Percentiles rank a stretch among this genome's conserved stretches.
These are phyloP conservation scores for Morelia viridis DNA, from an alignment of 2,797 vertebrate species.

Conservation along the genomic window DNA sequence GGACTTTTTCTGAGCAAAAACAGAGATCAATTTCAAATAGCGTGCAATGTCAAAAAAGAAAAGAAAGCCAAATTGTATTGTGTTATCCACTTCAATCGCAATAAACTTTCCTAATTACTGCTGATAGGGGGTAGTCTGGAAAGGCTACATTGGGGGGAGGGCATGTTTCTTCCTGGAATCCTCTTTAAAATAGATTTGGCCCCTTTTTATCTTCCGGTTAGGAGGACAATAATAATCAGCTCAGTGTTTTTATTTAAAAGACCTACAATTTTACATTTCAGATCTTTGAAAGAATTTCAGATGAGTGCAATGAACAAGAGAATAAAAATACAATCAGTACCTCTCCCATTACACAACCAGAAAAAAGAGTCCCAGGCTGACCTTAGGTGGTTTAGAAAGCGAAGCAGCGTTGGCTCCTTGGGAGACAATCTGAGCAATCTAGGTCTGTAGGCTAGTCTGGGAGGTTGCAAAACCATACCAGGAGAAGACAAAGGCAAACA, in stretches of 20 bases:
- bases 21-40: not conserved
- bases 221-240: not conserved
- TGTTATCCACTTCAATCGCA: not conserved
- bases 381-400: not conserved
- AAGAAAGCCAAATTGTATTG: not conserved
- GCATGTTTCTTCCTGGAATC: not conserved
- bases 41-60: not conserved
- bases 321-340: constrained; percentile 23
- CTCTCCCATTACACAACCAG: constrained; percentile 22
- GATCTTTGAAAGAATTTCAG: not conserved
- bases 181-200: not conserved
- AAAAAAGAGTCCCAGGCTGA: not conserved
- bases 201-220: not conserved
- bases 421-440: not conserved
- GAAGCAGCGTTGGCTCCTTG: not conserved
- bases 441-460: not conserved
- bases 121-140: not conserved
- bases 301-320: constrained; percentile 2
- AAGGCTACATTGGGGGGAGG: not conserved
- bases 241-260: not conserved
- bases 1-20: not conserved
- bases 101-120: not conserved
- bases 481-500: not conserved
- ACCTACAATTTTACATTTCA: constrained; percentile 18
- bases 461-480: not conserved